Conservation (phyloP, 2,113 vertebrate genomes). For the Neodontobutis hainanensis region DNA sequence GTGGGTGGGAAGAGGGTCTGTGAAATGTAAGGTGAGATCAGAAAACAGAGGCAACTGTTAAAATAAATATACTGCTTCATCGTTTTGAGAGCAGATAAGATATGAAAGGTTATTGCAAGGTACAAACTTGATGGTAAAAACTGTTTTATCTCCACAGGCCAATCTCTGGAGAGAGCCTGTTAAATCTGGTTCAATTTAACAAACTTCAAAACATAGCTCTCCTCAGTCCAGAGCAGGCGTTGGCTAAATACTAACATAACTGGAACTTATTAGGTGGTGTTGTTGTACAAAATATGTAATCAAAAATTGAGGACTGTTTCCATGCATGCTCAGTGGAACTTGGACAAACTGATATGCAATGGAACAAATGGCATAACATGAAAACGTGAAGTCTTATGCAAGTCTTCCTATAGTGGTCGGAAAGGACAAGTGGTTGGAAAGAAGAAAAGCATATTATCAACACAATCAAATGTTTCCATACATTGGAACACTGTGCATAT, state of each 20-base stretch:
- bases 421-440: no score
- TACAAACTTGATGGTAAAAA: slow-evolving; percentile 12
- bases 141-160: slow-evolving; percentile 5
- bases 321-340: not conserved
- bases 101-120: slow-evolving; percentile 16
- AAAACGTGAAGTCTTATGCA: not conserved
- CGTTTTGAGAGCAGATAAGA: slow-evolving; percentile 23
- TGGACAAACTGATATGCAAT: not conserved
- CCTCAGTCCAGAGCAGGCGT: slow-evolving; percentile 4
- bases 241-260: slow-evolving; percentile 37
- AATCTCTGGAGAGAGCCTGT: slow-evolving; percentile 29
- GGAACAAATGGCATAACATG: no score
- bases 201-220: slow-evolving; percentile 32
- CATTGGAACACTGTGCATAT: no score
- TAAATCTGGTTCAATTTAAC: slow-evolving; percentile 45
- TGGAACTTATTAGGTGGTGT: not conserved
- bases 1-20: slow-evolving; percentile 16
- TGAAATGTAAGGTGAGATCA: slow-evolving; percentile 24
- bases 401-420: not conserved
- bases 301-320: not conserved
- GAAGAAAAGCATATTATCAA: not conserved
- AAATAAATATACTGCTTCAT: not conserved
- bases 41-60: slow-evolving; percentile 17
- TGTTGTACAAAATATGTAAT: no score
- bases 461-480: no score